Evolutionary conservation across 2,888 invertebrate species (phyloP), one percentile per base, ranked within the genome.

Genomic region (Galerucella nymphaeae): DNA sequence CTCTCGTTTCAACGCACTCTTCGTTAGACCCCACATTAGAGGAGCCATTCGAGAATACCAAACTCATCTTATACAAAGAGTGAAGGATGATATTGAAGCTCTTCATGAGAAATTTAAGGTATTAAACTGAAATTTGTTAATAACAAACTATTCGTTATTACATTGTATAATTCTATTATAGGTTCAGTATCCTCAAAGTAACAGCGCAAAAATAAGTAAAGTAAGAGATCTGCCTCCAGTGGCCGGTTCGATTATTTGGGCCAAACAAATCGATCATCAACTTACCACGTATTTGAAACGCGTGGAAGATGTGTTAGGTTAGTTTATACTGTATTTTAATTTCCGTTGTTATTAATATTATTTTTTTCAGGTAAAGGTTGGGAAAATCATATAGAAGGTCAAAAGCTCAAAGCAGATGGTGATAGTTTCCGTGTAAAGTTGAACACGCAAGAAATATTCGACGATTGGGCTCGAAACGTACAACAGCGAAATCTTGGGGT

Each of bases 41-140:
- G 99, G 99, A 61, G 99, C 99, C 30, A 99, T 99, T 79, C 90
- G 99, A 59, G 99, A 99, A 87, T 99, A 99, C 87, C 99, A 99
- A 88, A 98, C 99, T 0, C 98, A 99, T 86, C 90, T 99, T 70
- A 99, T 99, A 84, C 98, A 99, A 84, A 91, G 99, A 66, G 99
- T 99, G 23, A 99, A 99, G 87, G 99, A 99, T 84, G 99, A 99
- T 84, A 99, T 99, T 80, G 98, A 98, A 85, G 93, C 96, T 0
- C 88, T 99, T 71, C 99, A 99, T 86, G 98, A 98, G 85, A 99
- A 99, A 86, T 99, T 99, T 84, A 99, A 99, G 91, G 96, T 95
- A 70, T 63, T 23, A 62, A n/a, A 38, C 30, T 38, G 30, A 23
- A 23, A 23, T 23, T 23, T 23, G 23, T 23, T 23, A 23, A 23